Percentiles rank a stretch among this genome's conserved stretches.
phyloP scores from a whole-genome alignment of 1,140 invertebrate genomes.

The Cydia pomonella region DNA sequence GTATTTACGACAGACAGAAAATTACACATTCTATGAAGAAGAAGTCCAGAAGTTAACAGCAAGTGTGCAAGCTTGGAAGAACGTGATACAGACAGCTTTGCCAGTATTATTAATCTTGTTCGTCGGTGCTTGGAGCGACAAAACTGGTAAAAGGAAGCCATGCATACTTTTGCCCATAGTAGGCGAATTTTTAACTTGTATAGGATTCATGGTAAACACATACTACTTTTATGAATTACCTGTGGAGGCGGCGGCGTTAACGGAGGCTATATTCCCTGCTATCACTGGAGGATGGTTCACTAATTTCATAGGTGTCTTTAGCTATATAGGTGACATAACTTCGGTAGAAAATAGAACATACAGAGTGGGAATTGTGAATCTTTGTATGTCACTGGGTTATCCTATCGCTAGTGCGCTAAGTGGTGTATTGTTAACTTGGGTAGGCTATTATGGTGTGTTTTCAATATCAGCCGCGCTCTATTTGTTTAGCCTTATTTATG shows the following conservation, averaged over 20 bases:
- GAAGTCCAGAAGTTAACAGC: constrained; percentile 88
- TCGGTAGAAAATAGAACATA: constrained; percentile 88
- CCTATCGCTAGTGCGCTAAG: constrained; percentile 89
- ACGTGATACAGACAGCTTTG: constrained; percentile 86
- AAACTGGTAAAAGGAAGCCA: constrained; percentile 87
- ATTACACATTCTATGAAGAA: constrained; percentile 86
- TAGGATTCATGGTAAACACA: constrained; percentile 89
- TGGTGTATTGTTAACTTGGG: constrained; percentile 84
- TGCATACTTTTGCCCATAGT: constrained; percentile 91
- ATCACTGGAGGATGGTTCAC: constrained; percentile 92
- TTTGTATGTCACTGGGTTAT: constrained; percentile 89
- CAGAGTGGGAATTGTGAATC: constrained; percentile 91
- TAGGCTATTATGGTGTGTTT: constrained; percentile 92
- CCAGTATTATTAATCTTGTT: constrained; percentile 89
- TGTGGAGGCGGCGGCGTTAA: constrained; percentile 87
- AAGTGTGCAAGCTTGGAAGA: constrained; percentile 89
- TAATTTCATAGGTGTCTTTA: constrained; percentile 94
- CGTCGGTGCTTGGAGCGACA: constrained; percentile 90
- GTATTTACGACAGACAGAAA: constrained; percentile 84
- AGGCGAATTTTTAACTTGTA: constrained; percentile 88
- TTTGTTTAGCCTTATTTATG: constrained; percentile 86
- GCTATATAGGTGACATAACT: constrained; percentile 94
- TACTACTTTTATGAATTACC: constrained; percentile 88
- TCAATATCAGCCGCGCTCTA: constrained; percentile 87
- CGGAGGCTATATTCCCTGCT: constrained; percentile 88